Percentiles rank a stretch among this genome's conserved stretches.
phyloP scores from a whole-genome alignment of 35 echinoderm and acorn worm genomes.

The Holothuria glaberrima region DNA sequence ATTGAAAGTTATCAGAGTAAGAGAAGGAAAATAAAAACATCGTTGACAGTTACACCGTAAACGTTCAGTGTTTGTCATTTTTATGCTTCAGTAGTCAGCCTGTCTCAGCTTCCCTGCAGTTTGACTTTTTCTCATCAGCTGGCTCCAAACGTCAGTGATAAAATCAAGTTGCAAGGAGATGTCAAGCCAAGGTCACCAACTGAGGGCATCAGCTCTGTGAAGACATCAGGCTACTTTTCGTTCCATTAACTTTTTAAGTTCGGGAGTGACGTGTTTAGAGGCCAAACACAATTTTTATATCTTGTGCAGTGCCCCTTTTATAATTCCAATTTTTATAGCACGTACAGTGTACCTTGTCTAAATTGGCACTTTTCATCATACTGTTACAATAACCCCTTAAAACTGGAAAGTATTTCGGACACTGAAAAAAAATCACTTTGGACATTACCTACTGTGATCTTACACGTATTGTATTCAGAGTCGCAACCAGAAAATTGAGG shows the following conservation, averaged over 20 bases:
- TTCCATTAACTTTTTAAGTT: not conserved
- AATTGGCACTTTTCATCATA: constrained; percentile 44
- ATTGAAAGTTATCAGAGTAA: too few relatives aligned
- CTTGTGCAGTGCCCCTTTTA: constrained; percentile 20
- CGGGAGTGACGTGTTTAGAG: not conserved
- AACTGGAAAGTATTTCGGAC: too few relatives aligned
- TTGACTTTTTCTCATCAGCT: not conserved
- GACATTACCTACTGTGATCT: too few relatives aligned
- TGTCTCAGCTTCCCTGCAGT: not conserved
- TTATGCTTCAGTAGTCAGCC: not conserved
- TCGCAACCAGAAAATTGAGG: too few relatives aligned
- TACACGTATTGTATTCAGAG: too few relatives aligned
- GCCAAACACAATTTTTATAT: constrained; percentile 22
- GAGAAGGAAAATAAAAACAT: too few relatives aligned
- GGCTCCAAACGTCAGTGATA: constrained; percentile 11
- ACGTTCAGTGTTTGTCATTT: too few relatives aligned
- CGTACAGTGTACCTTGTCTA: constrained; percentile 28
- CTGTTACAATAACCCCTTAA: too few relatives aligned
- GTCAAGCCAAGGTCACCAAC: not conserved
- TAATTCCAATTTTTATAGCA: constrained; percentile 48
- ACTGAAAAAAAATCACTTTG: too few relatives aligned
- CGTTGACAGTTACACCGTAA: too few relatives aligned
- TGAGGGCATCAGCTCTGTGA: not conserved
- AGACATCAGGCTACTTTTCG: constrained; percentile 5
- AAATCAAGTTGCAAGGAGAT: not conserved